Conservation (phyloP, 2,113 vertebrate species). For the Toxostoma redivivum region DNA sequence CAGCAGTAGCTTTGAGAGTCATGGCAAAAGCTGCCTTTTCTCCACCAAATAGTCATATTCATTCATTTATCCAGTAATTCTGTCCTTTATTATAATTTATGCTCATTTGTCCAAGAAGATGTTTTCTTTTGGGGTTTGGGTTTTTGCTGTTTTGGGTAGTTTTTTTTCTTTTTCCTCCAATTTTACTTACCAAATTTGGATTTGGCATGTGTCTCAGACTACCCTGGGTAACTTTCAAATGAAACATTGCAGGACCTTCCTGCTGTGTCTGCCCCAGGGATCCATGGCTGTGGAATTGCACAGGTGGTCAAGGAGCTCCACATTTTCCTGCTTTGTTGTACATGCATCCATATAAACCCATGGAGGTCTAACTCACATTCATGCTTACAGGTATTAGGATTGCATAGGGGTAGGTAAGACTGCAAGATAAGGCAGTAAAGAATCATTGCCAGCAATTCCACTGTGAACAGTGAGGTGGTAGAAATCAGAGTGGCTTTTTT, state of each 20-base stretch:
- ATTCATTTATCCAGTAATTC: not conserved
- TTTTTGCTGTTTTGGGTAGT: not conserved
- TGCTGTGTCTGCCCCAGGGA: not conserved
- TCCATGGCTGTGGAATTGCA: rapidly evolving
- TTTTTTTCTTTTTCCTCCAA: not conserved
- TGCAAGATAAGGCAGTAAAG: not conserved
- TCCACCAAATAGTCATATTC: not conserved
- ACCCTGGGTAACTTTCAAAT: not conserved
- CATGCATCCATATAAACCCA: not conserved
- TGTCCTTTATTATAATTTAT: not conserved
- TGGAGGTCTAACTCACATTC: not conserved
- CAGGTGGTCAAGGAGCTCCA: not conserved
- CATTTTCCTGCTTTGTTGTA: not conserved
- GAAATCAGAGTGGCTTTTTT: not conserved
- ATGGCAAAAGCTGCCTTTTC: not conserved
- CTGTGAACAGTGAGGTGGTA: no score
- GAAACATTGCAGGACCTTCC: not conserved
- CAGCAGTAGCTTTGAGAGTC: not conserved
- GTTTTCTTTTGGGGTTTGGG: rapidly evolving
- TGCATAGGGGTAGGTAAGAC: not conserved
- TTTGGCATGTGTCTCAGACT: not conserved
- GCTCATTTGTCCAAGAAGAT: not conserved
- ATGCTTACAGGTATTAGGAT: not conserved
- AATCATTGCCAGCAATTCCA: not conserved
- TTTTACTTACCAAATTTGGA: not conserved